Evolutionary conservation across 2,888 invertebrate species (phyloP), one percentile per base, ranked within the genome.

Genomic region (Pterostichus niger): DNA sequence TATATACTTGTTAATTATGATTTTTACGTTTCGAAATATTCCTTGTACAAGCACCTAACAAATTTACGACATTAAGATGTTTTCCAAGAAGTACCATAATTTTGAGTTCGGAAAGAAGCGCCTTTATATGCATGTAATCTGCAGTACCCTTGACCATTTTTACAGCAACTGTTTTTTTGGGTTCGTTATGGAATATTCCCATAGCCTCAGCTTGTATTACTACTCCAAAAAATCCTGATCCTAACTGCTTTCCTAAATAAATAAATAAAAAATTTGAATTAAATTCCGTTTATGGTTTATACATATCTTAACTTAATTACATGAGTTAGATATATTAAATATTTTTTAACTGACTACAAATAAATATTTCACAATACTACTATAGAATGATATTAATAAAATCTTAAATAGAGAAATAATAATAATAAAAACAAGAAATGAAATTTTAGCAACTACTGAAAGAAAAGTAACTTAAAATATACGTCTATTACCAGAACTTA

Each of bases 71-170:
- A 89, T 99, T 99, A 64, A 98, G 90, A 90, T 99, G 98, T 87
- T 96, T 95, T 0, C 98, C 98, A 85, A 99, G 92, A 90, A 99
- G 98, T 6, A 97, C 96, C 95, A 99, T 96, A 84, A 99, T 98
- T 91, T 99, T 99, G 15, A 99, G 91, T 89, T 99, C 99, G 0
- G 97, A 96, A 33, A 97, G 95, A 59, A 99, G 90, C 0, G 98
- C 97, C 88, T 95, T 95, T 84, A 98, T 95, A 86, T 96, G 95
- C 85, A 95, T 94, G 54, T 94, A 93, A 88, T 98, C 97, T 0
- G 97, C 95, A 64, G 95, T 95, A 85, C 95, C 94, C 89, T 97
- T 97, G 2, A 98, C 97, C 96, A 97, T 98, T 91, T 99, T 99
- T 0, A 99, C 98, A 0, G 99, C 98, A 0, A 98, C 98, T 0